These are phyloP conservation scores for Puma concolor DNA, from an alignment of 2,113 vertebrate genomes.

Conservation along the genomic window DNA sequence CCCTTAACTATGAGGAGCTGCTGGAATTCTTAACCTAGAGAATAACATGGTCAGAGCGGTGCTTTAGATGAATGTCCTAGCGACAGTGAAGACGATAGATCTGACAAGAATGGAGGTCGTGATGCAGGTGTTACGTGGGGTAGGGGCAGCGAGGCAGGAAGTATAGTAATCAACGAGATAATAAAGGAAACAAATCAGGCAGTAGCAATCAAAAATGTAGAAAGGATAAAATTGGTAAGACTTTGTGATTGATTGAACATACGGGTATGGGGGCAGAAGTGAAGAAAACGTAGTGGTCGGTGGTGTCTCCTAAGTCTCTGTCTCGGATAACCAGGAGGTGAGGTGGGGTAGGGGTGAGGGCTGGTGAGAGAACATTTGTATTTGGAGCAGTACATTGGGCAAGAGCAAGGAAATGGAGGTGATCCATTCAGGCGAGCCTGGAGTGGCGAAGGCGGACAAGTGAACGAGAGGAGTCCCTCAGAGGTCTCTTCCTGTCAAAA, in stretches of 20 bases:
- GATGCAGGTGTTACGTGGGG: not conserved
- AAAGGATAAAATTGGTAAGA: not conserved
- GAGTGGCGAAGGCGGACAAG: not conserved
- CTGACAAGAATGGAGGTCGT: not conserved
- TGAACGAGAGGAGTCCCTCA: not conserved
- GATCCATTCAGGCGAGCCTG: not conserved
- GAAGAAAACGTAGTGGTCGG: not conserved
- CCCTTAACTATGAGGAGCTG: not conserved
- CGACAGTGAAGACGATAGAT: not conserved
- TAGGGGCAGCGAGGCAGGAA: not conserved
- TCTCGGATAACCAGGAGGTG: not conserved
- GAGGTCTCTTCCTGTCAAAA: not conserved
- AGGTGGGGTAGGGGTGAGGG: not conserved
- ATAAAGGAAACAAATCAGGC: not conserved
- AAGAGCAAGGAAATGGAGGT: not conserved
- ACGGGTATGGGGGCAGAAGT: not conserved
- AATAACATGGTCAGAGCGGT: not conserved
- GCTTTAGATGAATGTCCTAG: not conserved
- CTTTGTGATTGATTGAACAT: not conserved
- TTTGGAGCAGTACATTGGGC: not conserved
- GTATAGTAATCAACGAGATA: not conserved
- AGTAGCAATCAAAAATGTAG: not conserved
- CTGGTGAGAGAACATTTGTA: not conserved
- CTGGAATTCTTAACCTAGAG: not conserved
- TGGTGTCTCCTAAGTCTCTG: not conserved